Conservation (phyloP, 2,113 vertebrate species). For the Mesitornis unicolor region DNA sequence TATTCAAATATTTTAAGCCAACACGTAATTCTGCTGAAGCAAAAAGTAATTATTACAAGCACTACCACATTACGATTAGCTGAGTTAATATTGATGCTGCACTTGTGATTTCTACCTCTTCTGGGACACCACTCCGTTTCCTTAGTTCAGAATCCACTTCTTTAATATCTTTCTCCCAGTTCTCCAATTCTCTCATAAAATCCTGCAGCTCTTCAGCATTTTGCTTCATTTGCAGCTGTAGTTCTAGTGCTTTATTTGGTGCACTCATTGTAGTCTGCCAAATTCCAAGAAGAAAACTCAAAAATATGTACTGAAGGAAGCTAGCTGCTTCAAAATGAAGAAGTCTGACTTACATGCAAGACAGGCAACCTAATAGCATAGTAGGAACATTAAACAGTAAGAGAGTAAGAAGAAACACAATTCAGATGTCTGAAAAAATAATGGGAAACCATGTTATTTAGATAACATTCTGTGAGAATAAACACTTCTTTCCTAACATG, state of each 20-base stretch:
- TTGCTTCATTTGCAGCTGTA: constrained; percentile 91
- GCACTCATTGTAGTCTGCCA: constrained; percentile 75
- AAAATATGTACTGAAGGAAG: neutral
- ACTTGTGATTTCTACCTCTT: constrained; percentile 63
- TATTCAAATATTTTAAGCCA: neutral
- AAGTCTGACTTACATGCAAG: neutral
- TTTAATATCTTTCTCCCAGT: constrained; percentile 93
- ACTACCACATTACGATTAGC: neutral
- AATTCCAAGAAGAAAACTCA: neutral
- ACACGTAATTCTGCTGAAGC: neutral
- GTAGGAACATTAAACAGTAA: neutral
- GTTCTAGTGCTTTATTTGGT: constrained; percentile 84
- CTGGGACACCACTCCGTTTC: constrained; percentile 62
- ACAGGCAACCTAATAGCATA: neutral
- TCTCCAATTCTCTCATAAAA: constrained; percentile 90
- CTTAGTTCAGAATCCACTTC: constrained; percentile 86
- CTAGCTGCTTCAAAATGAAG: neutral
- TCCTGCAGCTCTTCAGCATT: constrained; percentile 92
- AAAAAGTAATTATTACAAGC: neutral
- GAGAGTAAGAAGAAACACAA: neutral
- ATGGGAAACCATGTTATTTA: neutral
- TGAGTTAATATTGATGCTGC: neutral
- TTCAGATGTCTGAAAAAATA: neutral
- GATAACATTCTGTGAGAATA: neutral
- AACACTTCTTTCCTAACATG: neutral